These are phyloP conservation scores for Avahi laniger DNA, from an alignment of 2,797 vertebrate species.

Conservation along the genomic window DNA sequence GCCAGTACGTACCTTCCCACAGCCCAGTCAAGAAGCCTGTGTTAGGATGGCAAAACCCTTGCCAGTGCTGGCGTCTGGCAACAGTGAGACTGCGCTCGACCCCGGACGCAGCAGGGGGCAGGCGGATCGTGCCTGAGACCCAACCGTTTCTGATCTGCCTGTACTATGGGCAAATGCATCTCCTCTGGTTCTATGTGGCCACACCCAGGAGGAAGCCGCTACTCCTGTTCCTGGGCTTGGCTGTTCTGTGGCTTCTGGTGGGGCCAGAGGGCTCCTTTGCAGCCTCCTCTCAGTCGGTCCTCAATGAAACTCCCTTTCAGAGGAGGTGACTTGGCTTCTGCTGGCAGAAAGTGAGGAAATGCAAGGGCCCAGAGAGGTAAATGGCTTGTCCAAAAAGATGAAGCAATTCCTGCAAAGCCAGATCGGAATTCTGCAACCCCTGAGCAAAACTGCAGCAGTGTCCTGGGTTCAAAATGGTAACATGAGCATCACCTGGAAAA, in stretches of 20 bases:
- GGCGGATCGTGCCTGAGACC: fast-evolving
- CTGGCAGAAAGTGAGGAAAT: not conserved
- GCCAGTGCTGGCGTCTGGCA: too few species aligned
- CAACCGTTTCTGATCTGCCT: too few species aligned
- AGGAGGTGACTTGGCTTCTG: not conserved
- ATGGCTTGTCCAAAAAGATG: not conserved
- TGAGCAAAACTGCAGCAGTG: fast-evolving
- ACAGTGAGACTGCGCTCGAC: not conserved
- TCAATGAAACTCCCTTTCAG: not conserved
- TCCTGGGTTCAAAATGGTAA: not conserved
- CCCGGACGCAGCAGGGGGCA: not conserved
- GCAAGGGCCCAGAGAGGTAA: not conserved
- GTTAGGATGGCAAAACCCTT: not conserved
- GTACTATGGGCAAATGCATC: fast-evolving
- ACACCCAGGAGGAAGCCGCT: not conserved
- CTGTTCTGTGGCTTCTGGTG: not conserved
- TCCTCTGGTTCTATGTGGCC: fast-evolving
- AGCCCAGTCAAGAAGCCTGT: not conserved
- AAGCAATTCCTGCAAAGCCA: not conserved
- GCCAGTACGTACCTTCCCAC: not conserved
- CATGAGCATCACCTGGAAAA: not conserved
- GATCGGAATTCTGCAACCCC: not conserved
- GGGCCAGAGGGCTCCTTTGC: not conserved
- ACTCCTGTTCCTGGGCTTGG: not conserved
- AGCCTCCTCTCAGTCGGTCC: not conserved